Percentiles rank a stretch among this genome's conserved stretches.
Evolutionary conservation across 2,888 invertebrate genomes (phyloP).

Genomic region (Drosophila atroscutellata): DNA sequence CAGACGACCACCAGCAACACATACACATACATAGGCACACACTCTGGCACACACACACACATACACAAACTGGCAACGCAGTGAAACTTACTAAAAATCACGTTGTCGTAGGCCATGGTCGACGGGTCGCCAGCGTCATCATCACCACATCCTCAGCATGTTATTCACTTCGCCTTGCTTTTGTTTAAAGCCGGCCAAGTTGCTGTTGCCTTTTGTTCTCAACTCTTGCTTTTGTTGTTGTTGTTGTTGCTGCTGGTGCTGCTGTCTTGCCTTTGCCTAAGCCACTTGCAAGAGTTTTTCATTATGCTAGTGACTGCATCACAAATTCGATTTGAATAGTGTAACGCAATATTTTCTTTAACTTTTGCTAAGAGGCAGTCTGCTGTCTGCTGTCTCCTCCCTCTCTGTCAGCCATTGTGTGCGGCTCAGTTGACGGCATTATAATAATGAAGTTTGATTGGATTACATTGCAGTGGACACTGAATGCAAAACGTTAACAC

Average conservation of each 20-base stretch:
- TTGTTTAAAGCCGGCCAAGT: conserved; percentile 67
- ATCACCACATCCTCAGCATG: conserved; percentile 66
- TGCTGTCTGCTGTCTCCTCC: background rate
- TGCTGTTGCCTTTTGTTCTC: conserved; percentile 25
- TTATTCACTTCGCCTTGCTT: conserved; percentile 69
- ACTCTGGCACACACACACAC: conserved; percentile 10
- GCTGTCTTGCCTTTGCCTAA: conserved; percentile 21
- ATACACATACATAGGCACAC: conserved; percentile 25
- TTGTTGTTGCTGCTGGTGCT: conserved; percentile 1
- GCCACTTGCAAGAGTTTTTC: conserved; percentile 49
- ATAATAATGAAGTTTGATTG: conserved; percentile 78
- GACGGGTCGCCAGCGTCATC: conserved; percentile 56
- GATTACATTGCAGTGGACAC: conserved; percentile 75
- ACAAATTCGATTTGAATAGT: conserved; percentile 72
- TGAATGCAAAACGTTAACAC: conserved; percentile 77
- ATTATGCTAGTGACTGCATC: conserved; percentile 52
- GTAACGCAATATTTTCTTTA: conserved; percentile 76
- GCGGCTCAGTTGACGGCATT: conserved; percentile 72
- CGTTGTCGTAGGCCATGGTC: conserved; percentile 82
- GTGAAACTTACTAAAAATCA: conserved; percentile 74
- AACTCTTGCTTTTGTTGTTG: conserved; percentile 16
- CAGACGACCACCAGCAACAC: conserved; percentile 68
- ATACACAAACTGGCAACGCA: conserved; percentile 6
- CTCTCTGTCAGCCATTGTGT: conserved; percentile 47
- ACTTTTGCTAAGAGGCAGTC: conserved; percentile 41